phyloP scores from a whole-genome alignment of 2,888 invertebrate species.

The Heliconius sara region DNA sequence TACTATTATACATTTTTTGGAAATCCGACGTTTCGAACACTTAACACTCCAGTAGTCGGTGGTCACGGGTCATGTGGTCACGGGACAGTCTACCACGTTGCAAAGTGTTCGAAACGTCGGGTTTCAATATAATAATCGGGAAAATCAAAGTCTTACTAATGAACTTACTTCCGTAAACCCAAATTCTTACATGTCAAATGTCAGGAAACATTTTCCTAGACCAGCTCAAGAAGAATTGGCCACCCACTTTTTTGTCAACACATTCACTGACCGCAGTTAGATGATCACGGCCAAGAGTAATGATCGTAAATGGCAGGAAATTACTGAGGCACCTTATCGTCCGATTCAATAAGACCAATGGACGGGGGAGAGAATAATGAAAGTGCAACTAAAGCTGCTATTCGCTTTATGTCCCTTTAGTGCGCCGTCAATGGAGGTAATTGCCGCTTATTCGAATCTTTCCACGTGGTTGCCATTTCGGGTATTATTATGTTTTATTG shows the following conservation, averaged over 20 bases:
- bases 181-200: conserved; percentile 30
- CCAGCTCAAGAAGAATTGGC: conserved; percentile 59
- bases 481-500: conserved; percentile 42
- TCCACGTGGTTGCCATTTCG: conserved; percentile 47
- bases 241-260: conserved; percentile 59
- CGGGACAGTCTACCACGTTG: no score
- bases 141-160: background rate
- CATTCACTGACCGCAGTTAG: conserved; percentile 59
- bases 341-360: conserved; percentile 80
- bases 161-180: background rate
- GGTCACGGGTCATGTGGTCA: no score
- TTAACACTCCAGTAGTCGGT: no score
- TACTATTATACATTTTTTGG: no score
- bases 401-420: conserved; percentile 63
- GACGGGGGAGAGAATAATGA: conserved; percentile 76
- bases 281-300: conserved; percentile 75
- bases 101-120: no score
- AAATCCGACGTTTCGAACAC: no score
- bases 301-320: conserved; percentile 81
- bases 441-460: conserved; percentile 70
- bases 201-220: conserved; percentile 11
- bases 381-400: conserved; percentile 73
- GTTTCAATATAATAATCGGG: no score
- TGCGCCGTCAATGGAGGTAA: conserved; percentile 70
- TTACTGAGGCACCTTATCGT: conserved; percentile 81